A percentile compares a stretch with the other conserved stretches of the same genome.
Conservation (phyloP, 2,888 invertebrate genomes). For the Drosophila macrospina region DNA sequence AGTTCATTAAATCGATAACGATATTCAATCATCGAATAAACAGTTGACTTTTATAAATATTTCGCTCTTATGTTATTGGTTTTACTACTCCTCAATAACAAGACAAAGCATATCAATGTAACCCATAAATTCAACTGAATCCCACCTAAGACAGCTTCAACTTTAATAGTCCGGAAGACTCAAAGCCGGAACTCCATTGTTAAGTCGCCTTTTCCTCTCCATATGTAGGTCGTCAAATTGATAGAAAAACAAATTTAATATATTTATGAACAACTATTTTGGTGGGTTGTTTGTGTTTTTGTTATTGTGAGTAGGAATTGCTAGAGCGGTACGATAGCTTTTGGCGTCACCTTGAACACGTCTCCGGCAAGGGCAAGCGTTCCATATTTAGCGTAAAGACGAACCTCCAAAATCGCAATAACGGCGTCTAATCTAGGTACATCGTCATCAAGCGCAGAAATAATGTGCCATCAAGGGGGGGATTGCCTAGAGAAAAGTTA, state of each 20-base stretch:
- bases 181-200: not conserved
- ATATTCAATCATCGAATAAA: too few species aligned
- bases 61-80: too few species aligned
- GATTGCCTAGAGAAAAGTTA: conserved; percentile 76
- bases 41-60: too few species aligned
- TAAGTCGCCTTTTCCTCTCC: not conserved
- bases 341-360: conserved; percentile 50
- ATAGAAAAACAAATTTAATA: too few species aligned
- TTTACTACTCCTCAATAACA: too few species aligned
- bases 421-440: conserved; percentile 58
- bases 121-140: too few species aligned
- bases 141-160: not conserved
- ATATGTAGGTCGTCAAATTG: not conserved
- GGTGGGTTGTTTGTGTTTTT: not conserved
- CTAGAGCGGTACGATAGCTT: conserved; percentile 21
- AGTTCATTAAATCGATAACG: too few species aligned
- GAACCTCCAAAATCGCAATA: conserved; percentile 44
- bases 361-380: conserved; percentile 47
- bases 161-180: not conserved
- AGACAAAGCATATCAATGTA: too few species aligned
- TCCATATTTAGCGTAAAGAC: conserved; percentile 30
- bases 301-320: not conserved
- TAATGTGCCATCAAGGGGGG: conserved; percentile 81
- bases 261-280: not conserved
- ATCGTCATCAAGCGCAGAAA: conserved; percentile 69